Percentiles rank a stretch among this genome's conserved stretches.
Conservation (phyloP, 2,113 vertebrate species). For the Atlantisia rogersi region DNA sequence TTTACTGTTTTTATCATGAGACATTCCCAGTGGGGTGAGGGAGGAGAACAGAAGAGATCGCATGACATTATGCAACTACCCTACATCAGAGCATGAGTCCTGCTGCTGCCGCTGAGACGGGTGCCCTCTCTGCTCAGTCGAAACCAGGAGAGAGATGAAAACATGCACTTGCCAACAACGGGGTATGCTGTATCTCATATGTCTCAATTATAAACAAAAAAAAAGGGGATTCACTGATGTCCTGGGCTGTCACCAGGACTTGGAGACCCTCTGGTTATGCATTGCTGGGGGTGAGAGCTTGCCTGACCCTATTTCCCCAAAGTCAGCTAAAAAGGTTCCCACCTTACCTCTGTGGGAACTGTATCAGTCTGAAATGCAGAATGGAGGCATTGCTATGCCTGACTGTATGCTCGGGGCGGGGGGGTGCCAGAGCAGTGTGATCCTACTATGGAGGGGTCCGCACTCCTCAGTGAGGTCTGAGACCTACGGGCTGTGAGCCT, state of each 20-base stretch:
- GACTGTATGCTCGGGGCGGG: neutral
- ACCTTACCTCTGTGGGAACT: neutral
- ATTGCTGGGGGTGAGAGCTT: neutral
- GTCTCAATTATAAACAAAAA: neutral
- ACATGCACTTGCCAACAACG: neutral
- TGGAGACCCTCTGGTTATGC: neutral
- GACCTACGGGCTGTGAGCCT: neutral
- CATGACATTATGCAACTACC: conserved; percentile 15
- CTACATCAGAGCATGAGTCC: neutral
- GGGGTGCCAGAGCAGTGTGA: neutral
- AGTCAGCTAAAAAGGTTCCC: neutral
- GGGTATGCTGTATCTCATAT: neutral
- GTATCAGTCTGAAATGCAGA: neutral
- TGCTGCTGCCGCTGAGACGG: neutral
- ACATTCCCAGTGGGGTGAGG: conserved; percentile 47
- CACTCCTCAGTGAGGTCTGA: fast-evolving
- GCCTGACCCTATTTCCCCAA: neutral
- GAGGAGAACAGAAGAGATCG: neutral
- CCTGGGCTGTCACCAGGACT: neutral
- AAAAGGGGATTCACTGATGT: neutral
- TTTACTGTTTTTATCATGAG: conserved; percentile 65
- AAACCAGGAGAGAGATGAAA: neutral
- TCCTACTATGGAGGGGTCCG: fast-evolving
- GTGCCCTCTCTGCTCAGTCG: neutral
- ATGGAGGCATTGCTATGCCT: fast-evolving